Evolutionary conservation across 2,888 invertebrate genomes (phyloP), one percentile per base, ranked within the genome.

Genomic region (Limnephilus auricula): DNA sequence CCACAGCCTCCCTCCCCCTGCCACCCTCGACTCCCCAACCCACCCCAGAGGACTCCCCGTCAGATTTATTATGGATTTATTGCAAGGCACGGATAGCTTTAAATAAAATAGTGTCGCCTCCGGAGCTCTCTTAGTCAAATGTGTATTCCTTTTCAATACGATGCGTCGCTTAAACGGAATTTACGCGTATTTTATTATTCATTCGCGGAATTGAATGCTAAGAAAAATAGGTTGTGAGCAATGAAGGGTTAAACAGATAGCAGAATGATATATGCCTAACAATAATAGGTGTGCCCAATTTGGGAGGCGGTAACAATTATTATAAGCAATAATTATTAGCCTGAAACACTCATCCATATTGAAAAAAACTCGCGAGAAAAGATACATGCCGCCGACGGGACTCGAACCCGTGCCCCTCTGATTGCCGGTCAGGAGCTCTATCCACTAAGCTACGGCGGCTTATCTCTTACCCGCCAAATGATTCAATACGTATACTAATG

Each of bases 11-110:
- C 85, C 89, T 13, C 12, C 12, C 40, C 40, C 40, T 37, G 34
- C 31, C 65, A n/a, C 65, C 25, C 65, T 25, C 6, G 18, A 18
- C 25, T 9, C 18, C 18, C 50, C 50, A 2, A 0, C 18, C 50
- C 15, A 65, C 65, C 65, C 65, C 65, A n/a, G 2, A 25, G 25
- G n/a, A 25, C 65, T 25, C 65, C 65, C 65, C 25, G 65, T 65
- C 65, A 90, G 92, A 92, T 92, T 91, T 92, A 91, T 89, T 91
- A 85, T 91, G 90, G 92, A 92, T 92, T 92, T 92, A 88, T 91
- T 79, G 92, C 92, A 50, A 91, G 91, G 85, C 89, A 89, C 83
- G 79, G 79, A 90, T 91, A 90, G 87, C 90, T 91, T 91, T 90
- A 90, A 91, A 91, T 91, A 91, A 86, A 85, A 45, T 82, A 90